Percentiles rank a stretch among this genome's conserved stretches.
Evolutionary conservation across 1,140 invertebrate genomes (phyloP).

Genomic region (Hylaeus anthracinus): DNA sequence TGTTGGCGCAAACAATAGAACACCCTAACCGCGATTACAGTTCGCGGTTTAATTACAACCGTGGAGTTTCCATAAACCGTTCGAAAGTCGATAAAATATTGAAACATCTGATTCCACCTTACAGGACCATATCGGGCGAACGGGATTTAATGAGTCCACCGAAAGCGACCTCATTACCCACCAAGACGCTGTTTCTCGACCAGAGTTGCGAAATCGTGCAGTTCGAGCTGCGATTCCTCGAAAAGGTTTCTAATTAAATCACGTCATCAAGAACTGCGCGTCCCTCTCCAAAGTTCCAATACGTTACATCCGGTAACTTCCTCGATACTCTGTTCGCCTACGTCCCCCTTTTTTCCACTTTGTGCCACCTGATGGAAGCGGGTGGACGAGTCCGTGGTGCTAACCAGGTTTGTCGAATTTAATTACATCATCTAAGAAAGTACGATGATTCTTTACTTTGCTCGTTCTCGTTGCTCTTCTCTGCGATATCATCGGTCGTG

Average conservation of each 20-base stretch:
- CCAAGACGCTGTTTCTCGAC: neutral
- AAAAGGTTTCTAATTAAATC: constrained; percentile 52
- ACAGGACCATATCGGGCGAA: neutral
- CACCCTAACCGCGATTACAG: neutral
- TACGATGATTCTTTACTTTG: constrained; percentile 20
- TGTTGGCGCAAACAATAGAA: neutral
- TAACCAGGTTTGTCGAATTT: constrained; percentile 54
- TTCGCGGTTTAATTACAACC: neutral
- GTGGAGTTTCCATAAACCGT: neutral
- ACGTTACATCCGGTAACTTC: constrained; percentile 9
- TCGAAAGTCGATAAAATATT: neutral
- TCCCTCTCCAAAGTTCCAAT: neutral
- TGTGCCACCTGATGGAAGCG: neutral
- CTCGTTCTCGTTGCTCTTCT: constrained; percentile 5
- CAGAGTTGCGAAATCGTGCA: neutral
- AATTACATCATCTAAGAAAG: constrained; percentile 48
- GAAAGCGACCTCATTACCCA: constrained; percentile 13
- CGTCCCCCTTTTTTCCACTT: neutral
- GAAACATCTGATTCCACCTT: neutral
- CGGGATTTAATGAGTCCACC: constrained; percentile 6
- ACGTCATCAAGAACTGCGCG: neutral
- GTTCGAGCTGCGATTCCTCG: neutral
- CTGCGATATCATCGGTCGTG: constrained; percentile 24
- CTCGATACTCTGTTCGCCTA: neutral
- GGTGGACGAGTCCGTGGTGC: neutral